Evolutionary conservation across 1,140 invertebrate genomes (phyloP).

Genomic region (Drosophila fuyamai): DNA sequence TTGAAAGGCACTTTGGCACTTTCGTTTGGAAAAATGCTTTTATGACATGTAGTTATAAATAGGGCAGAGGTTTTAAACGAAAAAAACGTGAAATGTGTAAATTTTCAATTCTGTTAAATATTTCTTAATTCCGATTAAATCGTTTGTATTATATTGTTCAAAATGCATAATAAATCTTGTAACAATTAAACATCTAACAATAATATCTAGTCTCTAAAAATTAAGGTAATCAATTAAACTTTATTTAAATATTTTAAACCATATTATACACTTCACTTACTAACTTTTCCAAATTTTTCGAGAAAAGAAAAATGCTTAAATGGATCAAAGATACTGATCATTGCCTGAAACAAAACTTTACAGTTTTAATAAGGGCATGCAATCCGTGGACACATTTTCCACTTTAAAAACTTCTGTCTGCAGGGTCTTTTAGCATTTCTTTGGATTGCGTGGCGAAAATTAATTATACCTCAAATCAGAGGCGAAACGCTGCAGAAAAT

Average conservation of each 20-base stretch:
- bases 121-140: too few species aligned
- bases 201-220: too few species aligned
- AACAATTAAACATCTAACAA: too few species aligned
- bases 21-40: background rate
- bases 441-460: conserved; percentile 68
- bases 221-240: too few species aligned
- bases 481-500: conserved; percentile 52
- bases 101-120: too few species aligned
- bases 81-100: too few species aligned
- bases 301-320: background rate
- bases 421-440: conserved; percentile 32
- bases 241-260: too few species aligned
- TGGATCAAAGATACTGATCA: background rate
- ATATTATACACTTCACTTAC: too few species aligned
- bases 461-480: conserved; percentile 66
- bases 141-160: too few species aligned
- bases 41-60: background rate
- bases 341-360: background rate
- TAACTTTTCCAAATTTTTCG: too few species aligned
- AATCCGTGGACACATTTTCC: conserved; percentile 9
- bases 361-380: conserved; percentile 31
- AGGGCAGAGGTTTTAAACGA: too few species aligned
- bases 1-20: background rate
- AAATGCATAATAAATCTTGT: too few species aligned
- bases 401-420: conserved; percentile 11